A percentile compares a stretch with the other conserved stretches of the same genome.
Evolutionary conservation across 2,113 vertebrate genomes (phyloP).

Genomic region (Fregetta grallaria): DNA sequence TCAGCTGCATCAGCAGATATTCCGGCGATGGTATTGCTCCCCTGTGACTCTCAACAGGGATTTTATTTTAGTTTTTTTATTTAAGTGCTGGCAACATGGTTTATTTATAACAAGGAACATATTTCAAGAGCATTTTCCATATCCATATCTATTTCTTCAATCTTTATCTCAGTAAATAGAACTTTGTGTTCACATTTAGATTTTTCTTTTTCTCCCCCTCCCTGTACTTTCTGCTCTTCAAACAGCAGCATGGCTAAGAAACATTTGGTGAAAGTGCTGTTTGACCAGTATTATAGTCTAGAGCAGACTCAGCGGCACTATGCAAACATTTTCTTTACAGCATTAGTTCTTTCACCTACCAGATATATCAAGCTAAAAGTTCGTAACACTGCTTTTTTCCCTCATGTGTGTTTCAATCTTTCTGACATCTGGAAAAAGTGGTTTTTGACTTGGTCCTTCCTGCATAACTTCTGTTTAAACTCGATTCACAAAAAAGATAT

Average conservation of each 20-base stretch:
- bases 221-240: slow-evolving; percentile 9
- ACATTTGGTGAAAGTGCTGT: background rate
- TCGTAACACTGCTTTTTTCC: slow-evolving; percentile 35
- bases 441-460: slow-evolving; percentile 67
- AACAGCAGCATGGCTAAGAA: slow-evolving; percentile 13
- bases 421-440: slow-evolving; percentile 79
- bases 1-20: slow-evolving; percentile 71
- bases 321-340: slow-evolving; percentile 62
- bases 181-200: slow-evolving; percentile 6
- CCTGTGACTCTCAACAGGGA: slow-evolving; percentile 41
- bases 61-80: slow-evolving; percentile 59
- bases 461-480: slow-evolving; percentile 70
- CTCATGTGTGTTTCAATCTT: slow-evolving; percentile 53
- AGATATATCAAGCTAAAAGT: slow-evolving; percentile 61
- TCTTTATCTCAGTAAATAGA: slow-evolving; percentile 71
- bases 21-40: slow-evolving; percentile 45
- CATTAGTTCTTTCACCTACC: slow-evolving; percentile 60
- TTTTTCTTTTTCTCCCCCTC: background rate
- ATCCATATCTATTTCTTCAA: slow-evolving; percentile 67
- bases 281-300: background rate
- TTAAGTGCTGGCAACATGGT: slow-evolving; percentile 68
- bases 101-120: slow-evolving; percentile 75
- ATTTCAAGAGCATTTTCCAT: slow-evolving; percentile 70
- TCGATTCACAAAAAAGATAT: slow-evolving; percentile 65
- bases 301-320: slow-evolving; percentile 35